These are phyloP conservation scores for Natator depressus DNA, from an alignment of 2,113 vertebrate species.

Conservation along the genomic window DNA sequence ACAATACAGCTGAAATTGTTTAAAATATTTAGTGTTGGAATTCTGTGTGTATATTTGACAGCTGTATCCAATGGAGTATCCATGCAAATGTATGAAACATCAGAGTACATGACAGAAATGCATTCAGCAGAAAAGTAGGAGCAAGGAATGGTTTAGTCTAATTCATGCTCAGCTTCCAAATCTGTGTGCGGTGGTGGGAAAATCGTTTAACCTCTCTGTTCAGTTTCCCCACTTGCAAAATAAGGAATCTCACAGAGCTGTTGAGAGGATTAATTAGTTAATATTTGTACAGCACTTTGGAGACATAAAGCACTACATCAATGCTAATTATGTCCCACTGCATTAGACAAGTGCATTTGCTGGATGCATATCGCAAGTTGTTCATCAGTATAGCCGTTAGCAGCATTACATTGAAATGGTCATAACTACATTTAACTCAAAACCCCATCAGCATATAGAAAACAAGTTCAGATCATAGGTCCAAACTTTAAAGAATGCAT, in stretches of 20 bases:
- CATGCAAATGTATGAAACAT: background rate
- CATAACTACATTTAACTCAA: background rate
- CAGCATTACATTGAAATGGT: background rate
- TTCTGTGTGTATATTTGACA: background rate
- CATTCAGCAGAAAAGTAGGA: background rate
- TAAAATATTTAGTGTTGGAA: background rate
- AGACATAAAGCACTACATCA: constrained; percentile 1
- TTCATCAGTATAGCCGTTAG: background rate
- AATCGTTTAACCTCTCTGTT: background rate
- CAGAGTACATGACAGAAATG: background rate
- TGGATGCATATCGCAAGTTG: background rate
- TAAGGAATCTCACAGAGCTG: background rate
- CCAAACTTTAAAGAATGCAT: background rate
- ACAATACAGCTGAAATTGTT: background rate
- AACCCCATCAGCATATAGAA: background rate
- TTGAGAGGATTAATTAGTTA: background rate
- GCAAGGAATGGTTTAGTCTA: background rate
- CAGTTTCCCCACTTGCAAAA: background rate
- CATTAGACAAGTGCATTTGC: background rate
- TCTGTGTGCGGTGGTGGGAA: accelerated
- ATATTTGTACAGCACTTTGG: background rate
- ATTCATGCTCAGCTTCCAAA: background rate
- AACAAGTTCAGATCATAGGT: background rate
- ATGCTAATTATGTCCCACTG: constrained; percentile 32
- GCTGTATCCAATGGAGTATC: background rate